A percentile compares a stretch with the other conserved stretches of the same genome.
These are phyloP conservation scores for Anabas testudineus DNA, from an alignment of 2,797 vertebrate species.

Conservation along the genomic window DNA sequence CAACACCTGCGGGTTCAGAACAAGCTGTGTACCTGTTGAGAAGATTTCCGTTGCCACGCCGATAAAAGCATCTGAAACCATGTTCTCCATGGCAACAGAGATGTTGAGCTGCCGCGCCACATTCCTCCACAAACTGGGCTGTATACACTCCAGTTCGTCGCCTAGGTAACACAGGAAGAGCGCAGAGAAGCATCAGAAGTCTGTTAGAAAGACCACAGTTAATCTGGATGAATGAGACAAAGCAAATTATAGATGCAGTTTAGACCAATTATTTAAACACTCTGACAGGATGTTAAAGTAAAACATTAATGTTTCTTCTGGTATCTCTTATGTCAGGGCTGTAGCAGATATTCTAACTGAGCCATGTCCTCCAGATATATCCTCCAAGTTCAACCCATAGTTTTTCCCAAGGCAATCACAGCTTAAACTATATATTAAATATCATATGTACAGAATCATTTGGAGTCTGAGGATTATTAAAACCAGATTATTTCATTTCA, in stretches of 20 bases:
- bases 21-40: slow-evolving; percentile 87
- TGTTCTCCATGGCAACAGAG: slow-evolving; percentile 89
- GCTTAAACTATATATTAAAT: slow-evolving; percentile 7
- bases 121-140: slow-evolving; percentile 92
- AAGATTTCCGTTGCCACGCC: slow-evolving; percentile 94
- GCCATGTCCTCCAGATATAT: slow-evolving; percentile 16
- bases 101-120: slow-evolving; percentile 94
- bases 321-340: not conserved
- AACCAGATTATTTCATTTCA: not conserved
- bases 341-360: slow-evolving; percentile 2
- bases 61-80: slow-evolving; percentile 95
- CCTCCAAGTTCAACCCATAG: slow-evolving; percentile 8
- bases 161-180: slow-evolving; percentile 79
- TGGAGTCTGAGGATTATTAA: not conserved
- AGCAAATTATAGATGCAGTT: slow-evolving; percentile 1
- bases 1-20: slow-evolving; percentile 12
- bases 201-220: not conserved
- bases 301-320: slow-evolving; percentile 2
- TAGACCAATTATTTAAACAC: not conserved
- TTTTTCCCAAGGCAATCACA: slow-evolving; percentile 14
- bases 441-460: not conserved
- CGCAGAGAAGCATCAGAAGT: slow-evolving; percentile 13
- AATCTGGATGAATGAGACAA: slow-evolving; percentile 5
- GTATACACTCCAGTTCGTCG: slow-evolving; percentile 95
- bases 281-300: not conserved